Evolutionary conservation across 1,140 invertebrate species (phyloP).

Genomic region (Eufriesea mexicana): DNA sequence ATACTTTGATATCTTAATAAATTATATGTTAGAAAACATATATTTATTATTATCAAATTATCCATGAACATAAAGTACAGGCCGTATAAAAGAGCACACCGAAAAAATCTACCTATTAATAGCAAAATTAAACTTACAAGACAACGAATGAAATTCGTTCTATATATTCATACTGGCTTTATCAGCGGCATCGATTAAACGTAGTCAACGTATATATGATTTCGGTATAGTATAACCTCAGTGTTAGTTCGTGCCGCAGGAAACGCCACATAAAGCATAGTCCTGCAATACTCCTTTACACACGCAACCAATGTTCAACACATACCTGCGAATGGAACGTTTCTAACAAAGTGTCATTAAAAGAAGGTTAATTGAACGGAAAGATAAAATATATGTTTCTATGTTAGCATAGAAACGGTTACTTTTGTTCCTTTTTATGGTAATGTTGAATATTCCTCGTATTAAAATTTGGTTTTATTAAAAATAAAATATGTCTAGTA

Average conservation of each 20-base stretch:
- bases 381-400: not conserved
- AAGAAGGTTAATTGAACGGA: not conserved
- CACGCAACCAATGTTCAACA: conserved; percentile 21
- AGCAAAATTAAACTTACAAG: not conserved
- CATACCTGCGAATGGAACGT: not conserved
- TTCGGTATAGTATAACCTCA: conserved; percentile 42
- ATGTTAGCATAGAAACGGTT: not conserved
- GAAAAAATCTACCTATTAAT: not conserved
- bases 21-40: not conserved
- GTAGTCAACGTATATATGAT: conserved; percentile 32
- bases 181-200: conserved; percentile 45
- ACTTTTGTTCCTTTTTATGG: not conserved
- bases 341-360: not conserved
- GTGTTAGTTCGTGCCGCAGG: conserved; percentile 24
- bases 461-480: too few relatives aligned
- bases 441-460: not conserved
- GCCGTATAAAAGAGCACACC: not conserved
- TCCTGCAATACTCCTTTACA: conserved; percentile 15
- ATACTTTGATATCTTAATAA: not conserved
- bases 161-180: conserved; percentile 30
- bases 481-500: too few relatives aligned
- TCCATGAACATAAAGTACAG: not conserved
- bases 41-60: not conserved
- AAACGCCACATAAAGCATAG: conserved; percentile 34
- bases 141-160: conserved; percentile 2